A percentile compares a stretch with the other conserved stretches of the same genome.
phyloP scores from a whole-genome alignment of 2,888 invertebrate species.

The Phortica magna region DNA sequence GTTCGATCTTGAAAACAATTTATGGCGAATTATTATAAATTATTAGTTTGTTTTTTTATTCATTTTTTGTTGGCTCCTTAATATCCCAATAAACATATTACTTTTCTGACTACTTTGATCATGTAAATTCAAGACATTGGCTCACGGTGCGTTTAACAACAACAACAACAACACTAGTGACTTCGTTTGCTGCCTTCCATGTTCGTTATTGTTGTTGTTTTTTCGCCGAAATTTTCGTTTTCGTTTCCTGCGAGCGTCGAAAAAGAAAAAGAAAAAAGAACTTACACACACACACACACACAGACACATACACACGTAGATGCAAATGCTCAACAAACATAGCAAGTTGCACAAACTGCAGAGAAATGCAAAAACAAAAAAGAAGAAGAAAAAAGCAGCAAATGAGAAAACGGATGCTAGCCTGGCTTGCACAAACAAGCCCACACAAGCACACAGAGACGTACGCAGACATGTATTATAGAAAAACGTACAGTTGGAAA shows the following conservation, averaged over 20 bases:
- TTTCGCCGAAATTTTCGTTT: conserved; percentile 73
- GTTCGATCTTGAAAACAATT: too few species aligned
- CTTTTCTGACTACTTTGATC: too few species aligned
- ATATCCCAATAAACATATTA: too few species aligned
- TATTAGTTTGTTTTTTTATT: too few species aligned
- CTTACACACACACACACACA: conserved; percentile 5
- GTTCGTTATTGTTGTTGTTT: conserved; percentile 49
- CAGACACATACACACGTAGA: neutral
- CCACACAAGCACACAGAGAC: neutral
- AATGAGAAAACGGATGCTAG: conserved; percentile 69
- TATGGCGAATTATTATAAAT: too few species aligned
- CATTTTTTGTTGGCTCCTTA: too few species aligned
- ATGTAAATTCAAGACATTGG: neutral
- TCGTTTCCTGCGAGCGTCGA: conserved; percentile 62
- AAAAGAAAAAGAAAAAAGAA: neutral
- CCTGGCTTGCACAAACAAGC: conserved; percentile 19
- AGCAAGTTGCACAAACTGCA: conserved; percentile 35
- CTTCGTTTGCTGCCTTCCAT: conserved; percentile 41
- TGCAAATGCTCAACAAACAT: conserved; percentile 15
- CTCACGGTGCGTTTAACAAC: neutral
- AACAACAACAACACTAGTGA: neutral
- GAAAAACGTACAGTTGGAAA: neutral
- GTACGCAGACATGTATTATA: neutral
- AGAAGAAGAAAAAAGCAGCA: conserved; percentile 65
- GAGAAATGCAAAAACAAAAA: conserved; percentile 65